Evolutionary conservation across 1,140 invertebrate genomes (phyloP).

Genomic region (Nebria ingens): DNA sequence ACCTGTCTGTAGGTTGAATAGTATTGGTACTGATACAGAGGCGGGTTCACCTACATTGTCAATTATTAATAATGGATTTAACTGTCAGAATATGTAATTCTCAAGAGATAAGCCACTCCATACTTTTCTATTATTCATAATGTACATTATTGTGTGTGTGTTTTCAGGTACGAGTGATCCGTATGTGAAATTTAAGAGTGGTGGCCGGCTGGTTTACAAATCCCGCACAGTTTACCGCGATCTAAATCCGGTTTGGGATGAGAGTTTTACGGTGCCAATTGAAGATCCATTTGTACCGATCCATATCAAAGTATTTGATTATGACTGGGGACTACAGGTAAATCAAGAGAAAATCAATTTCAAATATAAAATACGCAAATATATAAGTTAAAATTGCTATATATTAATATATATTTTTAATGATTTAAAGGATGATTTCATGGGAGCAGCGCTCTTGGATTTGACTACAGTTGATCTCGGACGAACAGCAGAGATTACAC

Average conservation of each 20-base stretch:
- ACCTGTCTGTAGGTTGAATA: too few relatives aligned
- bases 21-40: too few relatives aligned
- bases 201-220: conserved; percentile 83
- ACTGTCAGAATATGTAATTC: too few relatives aligned
- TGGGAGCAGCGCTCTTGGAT: conserved; percentile 83
- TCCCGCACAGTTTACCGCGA: conserved; percentile 84
- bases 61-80: too few relatives aligned
- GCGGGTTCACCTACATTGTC: too few relatives aligned
- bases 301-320: conserved; percentile 91
- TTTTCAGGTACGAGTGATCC: conserved; percentile 89
- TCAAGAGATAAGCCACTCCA: too few relatives aligned
- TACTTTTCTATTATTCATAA: too few relatives aligned
- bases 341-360: conserved; percentile 10
- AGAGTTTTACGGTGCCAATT: conserved; percentile 87
- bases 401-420: not conserved
- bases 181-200: conserved; percentile 94
- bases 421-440: conserved; percentile 78
- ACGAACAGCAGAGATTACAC: conserved; percentile 63
- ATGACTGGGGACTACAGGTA: conserved; percentile 83
- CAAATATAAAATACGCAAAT: too few relatives aligned
- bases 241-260: conserved; percentile 91
- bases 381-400: too few relatives aligned
- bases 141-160: too few relatives aligned
- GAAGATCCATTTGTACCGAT: conserved; percentile 87
- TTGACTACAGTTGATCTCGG: conserved; percentile 75